phyloP scores from a whole-genome alignment of 64 coral and sea anemone species.

The Dendrophyllia cribrosa region DNA sequence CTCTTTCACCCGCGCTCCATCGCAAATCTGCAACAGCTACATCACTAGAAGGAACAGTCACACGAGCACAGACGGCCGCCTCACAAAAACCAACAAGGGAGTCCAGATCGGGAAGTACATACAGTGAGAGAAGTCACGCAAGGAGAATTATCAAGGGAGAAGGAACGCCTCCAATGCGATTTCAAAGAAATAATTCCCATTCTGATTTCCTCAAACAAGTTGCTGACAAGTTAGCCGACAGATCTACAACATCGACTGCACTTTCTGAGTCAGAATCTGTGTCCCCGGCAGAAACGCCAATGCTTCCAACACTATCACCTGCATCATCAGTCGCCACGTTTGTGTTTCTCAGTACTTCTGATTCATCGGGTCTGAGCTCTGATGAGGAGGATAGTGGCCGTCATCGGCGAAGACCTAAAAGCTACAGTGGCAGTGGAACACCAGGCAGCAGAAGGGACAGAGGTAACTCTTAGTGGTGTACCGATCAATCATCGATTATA shows the following conservation, averaged over 20 bases:
- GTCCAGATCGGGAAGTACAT: conserved; percentile 2
- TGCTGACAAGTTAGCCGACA: conserved; percentile 74
- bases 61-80: not conserved
- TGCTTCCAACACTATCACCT: conserved; percentile 89
- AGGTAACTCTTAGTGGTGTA: not conserved
- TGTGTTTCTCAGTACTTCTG: conserved; percentile 75
- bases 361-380: conserved; percentile 81
- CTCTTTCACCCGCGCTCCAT: not conserved
- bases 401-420: not conserved
- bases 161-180: conserved; percentile 40
- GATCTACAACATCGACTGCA: conserved; percentile 69
- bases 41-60: conserved; percentile 3
- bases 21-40: not conserved
- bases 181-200: conserved; percentile 48
- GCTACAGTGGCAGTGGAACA: conserved; percentile 16
- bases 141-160: conserved; percentile 12
- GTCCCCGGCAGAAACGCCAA: conserved; percentile 82
- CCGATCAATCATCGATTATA: too few species aligned
- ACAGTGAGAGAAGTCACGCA: conserved; percentile 15
- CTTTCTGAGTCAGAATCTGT: conserved; percentile 64
- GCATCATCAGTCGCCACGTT: conserved; percentile 79
- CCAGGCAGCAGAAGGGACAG: conserved; percentile 9
- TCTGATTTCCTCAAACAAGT: conserved; percentile 92
- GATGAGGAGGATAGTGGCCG: conserved; percentile 25
- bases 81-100: conserved; percentile 8